Base-by-base conservation (phyloP, 2,888 invertebrate genomes). In the Sabatieria punctata region DNA sequence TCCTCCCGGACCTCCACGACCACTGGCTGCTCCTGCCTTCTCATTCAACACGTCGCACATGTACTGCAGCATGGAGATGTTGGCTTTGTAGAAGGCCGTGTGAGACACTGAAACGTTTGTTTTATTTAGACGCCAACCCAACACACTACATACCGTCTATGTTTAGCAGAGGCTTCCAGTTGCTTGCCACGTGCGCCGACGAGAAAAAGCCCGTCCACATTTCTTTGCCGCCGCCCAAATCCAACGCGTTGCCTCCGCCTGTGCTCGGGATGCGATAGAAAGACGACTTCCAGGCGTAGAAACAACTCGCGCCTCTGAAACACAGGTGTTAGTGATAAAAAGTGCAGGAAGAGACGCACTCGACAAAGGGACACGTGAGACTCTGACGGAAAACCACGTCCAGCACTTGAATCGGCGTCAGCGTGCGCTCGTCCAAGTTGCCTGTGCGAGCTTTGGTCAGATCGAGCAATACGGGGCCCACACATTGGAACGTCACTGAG, bases 401-500 rank as follows among this genome's bases (percentile, higher is more conserved):
- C 47, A 60, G 44, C 22, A 60, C 54, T 42, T 60, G 58, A 18
- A 82, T 67, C 2, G 60, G 59, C 15, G 60, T 56, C 30, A 58
- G 49, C 13, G 53, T 50, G 37, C 58, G 55, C 36, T 56, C 55
- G 49, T 57, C 58, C 48, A 58, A 43, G 36, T 55, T 55, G 46
- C 52, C 55, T 23, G 55, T 55, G 38, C 53, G 48, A 22, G 55
- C 45, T 30, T 55, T 51, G 11, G 37, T 13, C 53, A 56, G 52
- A 38, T 59, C 56, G 42, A 59, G 45, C 22, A 58, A 47, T 26
- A 60, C 56, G 11, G 58, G 57, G 6, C 58, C 59, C 37, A 56
- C 55, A 43, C 48, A 52, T 46, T 54, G 55, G 22, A 60, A 48
- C 13, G 55, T 51, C 25, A 59, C 52, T 36, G 55, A 52, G 43